phyloP scores from a whole-genome alignment of 2,797 vertebrate genomes.

The Karalla daura region DNA sequence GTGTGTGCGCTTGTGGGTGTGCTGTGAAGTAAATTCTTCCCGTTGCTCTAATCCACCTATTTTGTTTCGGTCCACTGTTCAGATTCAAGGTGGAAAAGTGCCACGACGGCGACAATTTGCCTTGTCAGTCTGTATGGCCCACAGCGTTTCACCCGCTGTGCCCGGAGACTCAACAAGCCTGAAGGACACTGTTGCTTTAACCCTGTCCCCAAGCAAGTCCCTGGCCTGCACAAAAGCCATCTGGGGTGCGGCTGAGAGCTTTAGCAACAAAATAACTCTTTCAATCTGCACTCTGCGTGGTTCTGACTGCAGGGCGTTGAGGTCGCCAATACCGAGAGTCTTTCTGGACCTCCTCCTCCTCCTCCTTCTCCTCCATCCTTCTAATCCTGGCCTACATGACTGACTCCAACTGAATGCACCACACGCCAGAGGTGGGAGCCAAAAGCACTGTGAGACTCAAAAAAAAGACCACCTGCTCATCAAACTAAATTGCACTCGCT shows the following conservation, averaged over 20 bases:
- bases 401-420: constrained; percentile 71
- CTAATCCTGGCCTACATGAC: constrained; percentile 75
- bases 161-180: constrained; percentile 64
- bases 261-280: constrained; percentile 75
- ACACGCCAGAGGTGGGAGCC: constrained; percentile 72
- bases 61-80: constrained; percentile 53
- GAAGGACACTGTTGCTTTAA: constrained; percentile 58
- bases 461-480: constrained; percentile 86
- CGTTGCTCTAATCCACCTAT: constrained; percentile 58
- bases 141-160: constrained; percentile 81
- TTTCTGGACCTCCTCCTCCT: constrained; percentile 61
- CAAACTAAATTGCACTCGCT: constrained; percentile 85
- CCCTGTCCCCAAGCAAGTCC: constrained; percentile 62
- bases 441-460: constrained; percentile 67
- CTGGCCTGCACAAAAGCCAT: constrained; percentile 76
- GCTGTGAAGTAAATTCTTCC: constrained; percentile 32
- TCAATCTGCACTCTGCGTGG: constrained; percentile 69
- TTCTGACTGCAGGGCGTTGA: constrained; percentile 65
- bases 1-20: constrained; percentile 20
- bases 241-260: constrained; percentile 71
- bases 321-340: constrained; percentile 63
- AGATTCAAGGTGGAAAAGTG: constrained; percentile 67
- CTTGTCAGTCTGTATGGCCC: constrained; percentile 61
- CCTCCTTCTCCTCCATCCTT: constrained; percentile 53
- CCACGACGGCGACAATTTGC: constrained; percentile 65